phyloP scores from a whole-genome alignment of 2,113 vertebrate genomes.

The Eubucco bourcierii region DNA sequence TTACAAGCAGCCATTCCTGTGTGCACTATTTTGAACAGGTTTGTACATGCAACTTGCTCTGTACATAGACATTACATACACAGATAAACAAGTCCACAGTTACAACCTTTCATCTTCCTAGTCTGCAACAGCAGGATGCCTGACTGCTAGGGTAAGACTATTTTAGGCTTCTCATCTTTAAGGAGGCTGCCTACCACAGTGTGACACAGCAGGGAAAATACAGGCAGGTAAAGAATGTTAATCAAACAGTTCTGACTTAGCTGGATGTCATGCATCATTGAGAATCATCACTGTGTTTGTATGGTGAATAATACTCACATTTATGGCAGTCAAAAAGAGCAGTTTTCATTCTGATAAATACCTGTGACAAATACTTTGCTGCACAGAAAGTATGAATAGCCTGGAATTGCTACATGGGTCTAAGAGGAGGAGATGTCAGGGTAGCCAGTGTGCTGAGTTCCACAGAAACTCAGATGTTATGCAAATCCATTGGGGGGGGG shows the following conservation, averaged over 20 bases:
- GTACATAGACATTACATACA: background rate
- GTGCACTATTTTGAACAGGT: constrained; percentile 1
- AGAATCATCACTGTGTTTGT: background rate
- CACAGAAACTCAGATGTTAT: background rate
- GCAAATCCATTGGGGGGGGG: background rate
- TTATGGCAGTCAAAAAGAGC: background rate
- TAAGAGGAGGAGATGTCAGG: background rate
- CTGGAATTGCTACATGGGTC: background rate
- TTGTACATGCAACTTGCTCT: constrained; percentile 1
- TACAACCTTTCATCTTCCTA: constrained; percentile 49
- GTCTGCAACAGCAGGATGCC: constrained; percentile 23
- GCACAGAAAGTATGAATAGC: background rate
- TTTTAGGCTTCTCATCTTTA: constrained; percentile 34
- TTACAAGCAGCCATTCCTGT: background rate
- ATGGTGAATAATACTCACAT: background rate
- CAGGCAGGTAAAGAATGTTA: background rate
- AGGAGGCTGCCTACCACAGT: constrained; percentile 33
- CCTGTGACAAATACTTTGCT: background rate
- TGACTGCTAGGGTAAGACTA: background rate
- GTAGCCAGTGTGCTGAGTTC: background rate
- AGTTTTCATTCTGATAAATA: background rate
- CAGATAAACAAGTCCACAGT: constrained; percentile 11
- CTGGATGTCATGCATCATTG: background rate
- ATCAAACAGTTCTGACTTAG: background rate
- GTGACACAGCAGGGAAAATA: constrained; percentile 29